These are phyloP conservation scores for Pangasianodon gigas DNA, from an alignment of 2,113 vertebrate species.

Conservation along the genomic window DNA sequence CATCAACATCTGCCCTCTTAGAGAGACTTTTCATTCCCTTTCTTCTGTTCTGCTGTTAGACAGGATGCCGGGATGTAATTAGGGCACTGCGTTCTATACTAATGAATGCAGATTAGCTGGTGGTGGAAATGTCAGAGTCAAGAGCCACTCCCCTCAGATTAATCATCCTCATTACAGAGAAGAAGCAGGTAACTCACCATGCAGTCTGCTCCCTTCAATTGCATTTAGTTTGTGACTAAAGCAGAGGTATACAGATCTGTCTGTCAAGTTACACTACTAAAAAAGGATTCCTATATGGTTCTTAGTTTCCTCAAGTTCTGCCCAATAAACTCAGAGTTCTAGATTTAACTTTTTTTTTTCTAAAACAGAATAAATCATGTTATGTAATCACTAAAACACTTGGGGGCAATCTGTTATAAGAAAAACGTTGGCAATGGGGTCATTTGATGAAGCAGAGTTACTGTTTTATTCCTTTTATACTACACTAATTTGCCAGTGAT, in stretches of 20 bases:
- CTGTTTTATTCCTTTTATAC: not conserved
- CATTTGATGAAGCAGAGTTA: not conserved
- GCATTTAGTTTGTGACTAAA: not conserved
- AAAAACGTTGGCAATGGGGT: no score
- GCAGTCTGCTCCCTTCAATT: not conserved
- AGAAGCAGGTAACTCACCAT: conserved; percentile 4
- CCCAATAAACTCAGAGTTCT: not conserved
- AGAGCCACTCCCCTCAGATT: conserved; percentile 46
- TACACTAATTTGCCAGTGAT: not conserved
- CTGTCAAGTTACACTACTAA: not conserved
- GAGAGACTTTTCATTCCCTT: conserved; percentile 14
- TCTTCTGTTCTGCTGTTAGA: not conserved
- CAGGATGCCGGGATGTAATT: conserved; percentile 35
- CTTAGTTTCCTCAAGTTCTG: not conserved
- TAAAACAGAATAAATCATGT: no score
- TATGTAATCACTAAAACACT: not conserved
- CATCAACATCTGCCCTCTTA: conserved; percentile 15
- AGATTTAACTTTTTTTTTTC: not conserved
- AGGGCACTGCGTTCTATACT: conserved; percentile 7
- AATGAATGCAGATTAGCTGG: conserved; percentile 46
- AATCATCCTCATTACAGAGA: conserved; percentile 34
- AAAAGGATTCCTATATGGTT: not conserved
- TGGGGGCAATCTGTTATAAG: not conserved
- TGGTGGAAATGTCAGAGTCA: conserved; percentile 38
- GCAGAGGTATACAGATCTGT: not conserved